Percentiles rank a stretch among this genome's conserved stretches.
These are phyloP conservation scores for Polietes domitor DNA, from an alignment of 2,888 invertebrate genomes.

Conservation along the genomic window DNA sequence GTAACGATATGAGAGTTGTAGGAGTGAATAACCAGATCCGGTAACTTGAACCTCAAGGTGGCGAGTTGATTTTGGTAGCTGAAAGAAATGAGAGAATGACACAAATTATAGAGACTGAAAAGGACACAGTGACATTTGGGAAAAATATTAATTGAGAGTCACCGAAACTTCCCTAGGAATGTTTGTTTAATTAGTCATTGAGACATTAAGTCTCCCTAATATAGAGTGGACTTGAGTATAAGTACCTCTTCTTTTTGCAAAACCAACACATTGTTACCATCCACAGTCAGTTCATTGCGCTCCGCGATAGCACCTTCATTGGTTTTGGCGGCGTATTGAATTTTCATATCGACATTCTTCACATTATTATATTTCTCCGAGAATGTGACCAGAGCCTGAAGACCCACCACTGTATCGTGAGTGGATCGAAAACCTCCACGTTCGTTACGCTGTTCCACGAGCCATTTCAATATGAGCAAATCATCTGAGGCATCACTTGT, in stretches of 20 bases:
- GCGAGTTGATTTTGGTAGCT: no score
- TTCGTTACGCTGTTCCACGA: slow-evolving; percentile 84
- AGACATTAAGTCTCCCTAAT: no score
- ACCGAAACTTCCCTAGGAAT: no score
- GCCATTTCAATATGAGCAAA: slow-evolving; percentile 85
- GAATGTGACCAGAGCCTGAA: slow-evolving; percentile 85
- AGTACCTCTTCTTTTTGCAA: slow-evolving; percentile 47
- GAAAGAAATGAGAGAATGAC: no score
- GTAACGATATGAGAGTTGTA: no score
- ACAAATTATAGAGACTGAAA: no score
- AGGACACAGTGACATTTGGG: no score
- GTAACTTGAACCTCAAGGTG: no score
- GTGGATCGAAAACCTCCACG: slow-evolving; percentile 87
- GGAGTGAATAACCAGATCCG: no score
- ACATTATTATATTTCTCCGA: slow-evolving; percentile 82
- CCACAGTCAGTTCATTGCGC: slow-evolving; percentile 11
- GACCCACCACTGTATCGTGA: slow-evolving; percentile 87
- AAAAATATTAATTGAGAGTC: no score
- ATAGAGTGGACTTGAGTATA: no score
- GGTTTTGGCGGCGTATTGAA: slow-evolving; percentile 32
- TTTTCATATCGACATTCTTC: slow-evolving; percentile 4
- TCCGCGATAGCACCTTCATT: background rate
- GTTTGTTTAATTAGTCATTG: no score
- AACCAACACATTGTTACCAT: slow-evolving; percentile 7
- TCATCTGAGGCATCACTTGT: slow-evolving; percentile 3